These are phyloP conservation scores for Gnathonemus longibarbis DNA, from an alignment of 2,113 vertebrate genomes.

Conservation along the genomic window DNA sequence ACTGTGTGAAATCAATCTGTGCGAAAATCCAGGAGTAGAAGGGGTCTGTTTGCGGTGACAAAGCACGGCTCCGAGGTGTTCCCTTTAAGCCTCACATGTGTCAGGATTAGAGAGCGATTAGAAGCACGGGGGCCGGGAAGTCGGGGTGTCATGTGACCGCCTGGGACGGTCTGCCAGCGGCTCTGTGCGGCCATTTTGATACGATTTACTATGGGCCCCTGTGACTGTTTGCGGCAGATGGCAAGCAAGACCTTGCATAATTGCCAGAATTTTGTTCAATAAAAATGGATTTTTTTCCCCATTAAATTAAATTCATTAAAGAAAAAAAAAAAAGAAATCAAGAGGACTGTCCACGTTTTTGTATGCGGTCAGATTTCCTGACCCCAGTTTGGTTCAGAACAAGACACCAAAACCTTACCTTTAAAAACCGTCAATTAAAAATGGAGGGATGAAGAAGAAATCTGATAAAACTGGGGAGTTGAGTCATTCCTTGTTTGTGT, in stretches of 20 bases:
- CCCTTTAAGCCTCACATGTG: not conserved
- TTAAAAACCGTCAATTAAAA: not conserved
- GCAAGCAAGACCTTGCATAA: not conserved
- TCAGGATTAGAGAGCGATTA: constrained; percentile 1
- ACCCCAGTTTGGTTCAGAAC: not conserved
- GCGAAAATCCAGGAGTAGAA: not conserved
- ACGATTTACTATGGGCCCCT: not conserved
- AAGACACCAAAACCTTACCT: not conserved
- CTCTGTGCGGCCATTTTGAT: not conserved
- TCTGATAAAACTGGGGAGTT: not conserved
- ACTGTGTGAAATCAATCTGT: not conserved
- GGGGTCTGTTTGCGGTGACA: not conserved
- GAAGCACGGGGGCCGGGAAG: not conserved
- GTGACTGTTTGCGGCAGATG: not conserved
- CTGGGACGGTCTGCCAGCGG: not conserved
- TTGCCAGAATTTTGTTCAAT: not conserved
- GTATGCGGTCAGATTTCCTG: not conserved
- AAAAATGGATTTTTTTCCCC: not conserved
- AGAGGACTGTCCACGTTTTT: not conserved
- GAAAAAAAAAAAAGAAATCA: not conserved
- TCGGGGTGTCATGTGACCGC: not conserved
- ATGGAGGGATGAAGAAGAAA: not conserved
- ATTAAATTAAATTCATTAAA: not conserved
- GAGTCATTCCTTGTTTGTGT: not conserved
- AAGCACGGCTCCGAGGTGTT: not conserved